Evolutionary conservation across 2,888 invertebrate genomes (phyloP).

Genomic region (Parochlus steinenii): DNA sequence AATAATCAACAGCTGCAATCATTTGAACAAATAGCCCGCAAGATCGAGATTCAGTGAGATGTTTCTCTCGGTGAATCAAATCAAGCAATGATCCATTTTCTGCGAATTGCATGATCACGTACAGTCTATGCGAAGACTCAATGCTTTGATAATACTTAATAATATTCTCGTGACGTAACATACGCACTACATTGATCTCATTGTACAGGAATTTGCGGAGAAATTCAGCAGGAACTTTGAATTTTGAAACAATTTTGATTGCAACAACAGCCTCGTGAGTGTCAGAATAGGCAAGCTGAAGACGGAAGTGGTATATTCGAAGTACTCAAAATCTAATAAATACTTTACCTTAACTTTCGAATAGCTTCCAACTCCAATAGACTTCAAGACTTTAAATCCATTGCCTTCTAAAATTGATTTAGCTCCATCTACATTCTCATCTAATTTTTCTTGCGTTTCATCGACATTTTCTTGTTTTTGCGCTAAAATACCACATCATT

Average conservation of each 20-base stretch:
- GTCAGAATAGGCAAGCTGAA: conserved; percentile 53
- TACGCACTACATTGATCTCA: conserved; percentile 70
- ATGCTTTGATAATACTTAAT: conserved; percentile 69
- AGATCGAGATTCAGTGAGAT: conserved; percentile 49
- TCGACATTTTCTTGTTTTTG: no score
- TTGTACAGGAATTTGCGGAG: conserved; percentile 57
- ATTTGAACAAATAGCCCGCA: conserved; percentile 57
- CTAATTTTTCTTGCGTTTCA: no score
- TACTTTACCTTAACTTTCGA: conserved; percentile 55
- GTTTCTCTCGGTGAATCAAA: conserved; percentile 52
- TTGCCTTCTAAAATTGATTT: conserved; percentile 58
- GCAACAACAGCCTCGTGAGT: conserved; percentile 58
- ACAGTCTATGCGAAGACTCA: conserved; percentile 41
- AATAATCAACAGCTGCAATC: conserved; percentile 57
- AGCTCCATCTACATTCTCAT: no score
- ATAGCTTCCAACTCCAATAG: conserved; percentile 68
- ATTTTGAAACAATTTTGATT: conserved; percentile 69
- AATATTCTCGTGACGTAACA: conserved; percentile 59
- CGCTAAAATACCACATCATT: no score
- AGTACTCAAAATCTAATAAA: conserved; percentile 2
- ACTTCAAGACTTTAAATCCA: conserved; percentile 56
- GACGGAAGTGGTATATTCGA: conserved; percentile 17
- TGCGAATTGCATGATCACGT: conserved; percentile 72
- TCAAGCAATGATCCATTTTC: conserved; percentile 65
- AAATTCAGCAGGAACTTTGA: conserved; percentile 65